Percentiles rank a stretch among this genome's conserved stretches.
phyloP scores from a whole-genome alignment of 2,888 invertebrate genomes.

The Mythimna impura region DNA sequence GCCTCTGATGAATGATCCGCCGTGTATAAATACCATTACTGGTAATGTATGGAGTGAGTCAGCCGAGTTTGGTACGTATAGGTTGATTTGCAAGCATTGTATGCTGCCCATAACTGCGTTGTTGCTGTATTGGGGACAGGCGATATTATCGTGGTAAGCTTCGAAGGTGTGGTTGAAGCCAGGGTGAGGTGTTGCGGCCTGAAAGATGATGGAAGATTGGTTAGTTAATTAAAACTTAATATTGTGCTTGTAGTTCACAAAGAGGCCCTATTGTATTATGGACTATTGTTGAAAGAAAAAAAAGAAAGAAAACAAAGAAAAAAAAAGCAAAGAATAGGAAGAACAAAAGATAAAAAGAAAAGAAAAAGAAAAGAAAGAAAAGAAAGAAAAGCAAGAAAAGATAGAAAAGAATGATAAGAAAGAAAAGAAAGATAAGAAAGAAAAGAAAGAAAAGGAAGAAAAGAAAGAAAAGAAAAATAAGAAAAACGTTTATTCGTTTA shows the following conservation, averaged over 20 bases:
- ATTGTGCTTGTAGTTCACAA: background rate
- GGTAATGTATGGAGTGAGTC: conserved; percentile 32
- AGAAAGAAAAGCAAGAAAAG: too few species aligned
- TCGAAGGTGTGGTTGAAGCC: conserved; percentile 30
- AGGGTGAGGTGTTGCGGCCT: conserved; percentile 35
- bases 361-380: too few species aligned
- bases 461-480: too few species aligned
- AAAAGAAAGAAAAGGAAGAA: too few species aligned
- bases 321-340: too few species aligned
- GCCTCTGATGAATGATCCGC: conserved; percentile 29
- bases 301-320: too few species aligned
- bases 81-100: conserved; percentile 50
- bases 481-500: too few species aligned
- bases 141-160: conserved; percentile 25
- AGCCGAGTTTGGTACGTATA: conserved; percentile 41
- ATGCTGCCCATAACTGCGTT: conserved; percentile 18
- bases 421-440: too few species aligned
- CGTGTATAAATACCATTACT: conserved; percentile 48
- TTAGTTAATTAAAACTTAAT: background rate
- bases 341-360: too few species aligned
- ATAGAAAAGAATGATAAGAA: too few species aligned
- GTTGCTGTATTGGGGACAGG: conserved; percentile 37
- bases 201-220: background rate
- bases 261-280: too few species aligned
- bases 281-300: too few species aligned